Percentiles rank a stretch among this genome's conserved stretches.
These are phyloP conservation scores for Bradypodion pumilum DNA, from an alignment of 2,797 vertebrate genomes.

Conservation along the genomic window DNA sequence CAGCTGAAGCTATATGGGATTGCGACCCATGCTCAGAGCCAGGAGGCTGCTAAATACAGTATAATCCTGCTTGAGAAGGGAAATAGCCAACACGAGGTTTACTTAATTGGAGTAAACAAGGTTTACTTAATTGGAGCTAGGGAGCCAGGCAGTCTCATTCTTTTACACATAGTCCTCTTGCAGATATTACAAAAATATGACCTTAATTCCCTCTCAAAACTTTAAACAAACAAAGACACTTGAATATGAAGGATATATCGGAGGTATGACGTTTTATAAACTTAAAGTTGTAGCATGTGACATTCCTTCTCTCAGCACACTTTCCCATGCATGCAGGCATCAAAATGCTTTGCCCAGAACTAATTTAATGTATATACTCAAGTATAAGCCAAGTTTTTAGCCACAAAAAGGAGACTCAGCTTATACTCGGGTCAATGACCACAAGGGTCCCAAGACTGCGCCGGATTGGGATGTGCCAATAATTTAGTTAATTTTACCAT, in stretches of 20 bases:
- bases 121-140: neutral
- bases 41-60: neutral
- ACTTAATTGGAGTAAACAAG: neutral
- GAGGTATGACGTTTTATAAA: neutral
- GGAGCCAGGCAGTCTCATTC: neutral
- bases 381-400: no score
- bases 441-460: no score
- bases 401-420: no score
- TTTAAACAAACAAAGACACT: slow-evolving; percentile 1
- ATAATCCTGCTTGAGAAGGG: slow-evolving; percentile 3
- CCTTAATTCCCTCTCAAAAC: neutral
- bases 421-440: no score
- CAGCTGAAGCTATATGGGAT: neutral
- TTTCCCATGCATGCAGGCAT: no score
- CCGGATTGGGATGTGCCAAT: no score
- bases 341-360: no score
- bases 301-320: neutral
- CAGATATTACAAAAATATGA: neutral
- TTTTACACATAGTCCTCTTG: neutral
- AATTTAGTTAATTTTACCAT: no score
- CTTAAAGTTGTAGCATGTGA: neutral
- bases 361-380: no score
- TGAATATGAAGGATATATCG: neutral
- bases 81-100: neutral
- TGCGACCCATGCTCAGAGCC: neutral